Percentiles rank a stretch among this genome's conserved stretches.
Conservation (phyloP, 2,797 vertebrate genomes). For the Pipistrellus nathusii region DNA sequence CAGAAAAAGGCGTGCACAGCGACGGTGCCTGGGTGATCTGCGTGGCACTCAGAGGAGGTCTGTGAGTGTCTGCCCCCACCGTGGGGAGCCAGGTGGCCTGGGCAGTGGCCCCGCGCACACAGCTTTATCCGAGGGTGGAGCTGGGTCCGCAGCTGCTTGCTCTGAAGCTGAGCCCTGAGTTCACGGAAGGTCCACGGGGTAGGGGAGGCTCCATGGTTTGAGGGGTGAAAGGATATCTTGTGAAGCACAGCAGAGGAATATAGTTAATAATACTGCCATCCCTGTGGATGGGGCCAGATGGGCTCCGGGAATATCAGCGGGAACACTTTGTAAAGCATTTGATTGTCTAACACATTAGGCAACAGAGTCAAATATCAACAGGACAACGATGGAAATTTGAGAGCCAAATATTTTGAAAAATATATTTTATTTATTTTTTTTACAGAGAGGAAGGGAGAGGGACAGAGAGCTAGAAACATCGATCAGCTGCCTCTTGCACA, state of each 20-base stretch:
- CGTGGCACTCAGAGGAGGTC: not conserved
- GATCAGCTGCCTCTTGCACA: no score
- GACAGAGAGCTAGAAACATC: no score
- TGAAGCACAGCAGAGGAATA: not conserved
- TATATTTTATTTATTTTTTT: no score
- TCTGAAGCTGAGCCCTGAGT: not conserved
- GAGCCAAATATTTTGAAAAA: no score
- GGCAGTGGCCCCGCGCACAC: not conserved
- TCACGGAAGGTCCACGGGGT: not conserved
- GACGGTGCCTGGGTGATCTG: accelerated
- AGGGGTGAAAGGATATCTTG: not conserved
- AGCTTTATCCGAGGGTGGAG: not conserved
- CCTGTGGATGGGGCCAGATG: not conserved
- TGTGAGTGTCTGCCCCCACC: not conserved
- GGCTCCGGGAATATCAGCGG: not conserved
- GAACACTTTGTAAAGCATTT: not conserved
- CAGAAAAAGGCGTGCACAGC: not conserved
- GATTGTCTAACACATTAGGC: not conserved
- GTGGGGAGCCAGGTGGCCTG: not conserved
- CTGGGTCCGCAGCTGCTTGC: not conserved
- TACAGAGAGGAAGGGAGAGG: no score
- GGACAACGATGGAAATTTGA: no score
- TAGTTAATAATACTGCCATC: not conserved
- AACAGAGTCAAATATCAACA: no score
- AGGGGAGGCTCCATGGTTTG: not conserved